Conservation (phyloP, 2,797 vertebrate genomes). For the Mallotus villosus region DNA sequence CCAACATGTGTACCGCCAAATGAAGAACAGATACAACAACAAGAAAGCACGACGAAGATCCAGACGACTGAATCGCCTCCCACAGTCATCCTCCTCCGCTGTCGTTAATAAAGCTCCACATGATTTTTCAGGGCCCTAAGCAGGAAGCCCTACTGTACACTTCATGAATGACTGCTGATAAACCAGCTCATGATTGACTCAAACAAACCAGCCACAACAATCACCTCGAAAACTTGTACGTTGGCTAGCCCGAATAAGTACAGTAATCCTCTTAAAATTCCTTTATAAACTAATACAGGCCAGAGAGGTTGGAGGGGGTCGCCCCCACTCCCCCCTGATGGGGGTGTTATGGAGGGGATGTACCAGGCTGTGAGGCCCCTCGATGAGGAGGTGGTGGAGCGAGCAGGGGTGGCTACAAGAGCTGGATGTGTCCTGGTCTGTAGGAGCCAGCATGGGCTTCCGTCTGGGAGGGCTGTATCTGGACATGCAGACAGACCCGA, state of each 20-base stretch:
- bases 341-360: neutral
- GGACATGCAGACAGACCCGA: no score
- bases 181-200: neutral
- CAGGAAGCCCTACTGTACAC: neutral
- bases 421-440: neutral
- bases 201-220: conserved; percentile 3
- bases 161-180: neutral
- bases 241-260: conserved; percentile 12
- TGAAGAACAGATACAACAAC: no score
- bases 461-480: no score
- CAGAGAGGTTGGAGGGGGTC: no score
- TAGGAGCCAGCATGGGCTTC: no score
- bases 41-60: no score
- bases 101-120: no score
- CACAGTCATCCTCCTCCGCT: no score
- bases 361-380: neutral
- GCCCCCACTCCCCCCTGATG: neutral
- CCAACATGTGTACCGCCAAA: conserved; percentile 23
- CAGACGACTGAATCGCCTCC: no score
- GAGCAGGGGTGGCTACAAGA: neutral
- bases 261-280: conserved; percentile 34
- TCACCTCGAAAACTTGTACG: conserved; percentile 6
- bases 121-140: no score
- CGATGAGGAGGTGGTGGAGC: neutral
- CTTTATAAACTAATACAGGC: conserved; percentile 6